Evolutionary conservation across 2,113 vertebrate genomes (phyloP), one percentile per base, ranked within the genome.

Genomic region (Oryzias celebensis): DNA sequence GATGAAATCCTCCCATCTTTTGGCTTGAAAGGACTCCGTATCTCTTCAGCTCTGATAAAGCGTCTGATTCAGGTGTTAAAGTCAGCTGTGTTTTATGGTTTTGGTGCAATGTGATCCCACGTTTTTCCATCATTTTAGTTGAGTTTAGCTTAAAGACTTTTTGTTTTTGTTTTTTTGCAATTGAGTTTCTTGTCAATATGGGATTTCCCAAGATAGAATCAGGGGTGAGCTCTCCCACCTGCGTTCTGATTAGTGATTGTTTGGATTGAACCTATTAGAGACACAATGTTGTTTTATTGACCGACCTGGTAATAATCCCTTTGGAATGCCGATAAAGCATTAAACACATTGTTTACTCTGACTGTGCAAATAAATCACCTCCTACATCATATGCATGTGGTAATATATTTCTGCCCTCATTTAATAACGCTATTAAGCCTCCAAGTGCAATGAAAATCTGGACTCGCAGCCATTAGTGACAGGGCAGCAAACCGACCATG

Each of bases 391-490:
- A 65, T 52, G 64, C 22, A 13, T 55, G 52, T 14, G 1, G 61
- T 52, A 23, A 82, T 83, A 71, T 73, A 81, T 79, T 85, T 74
- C 36, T 55, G 46, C 42, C 57, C 55, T 23, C 71, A 57, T 86
- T 86, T 88, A 90, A 86, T 88, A 86, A 84, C 52, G 75, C 85
- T 63, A 78, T 89, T 90, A 91, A 87, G 90, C 52, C 86, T 88
- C 82, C 89, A 72, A 66, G 85, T 78, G 65, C 84, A 75, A 84
- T 85, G 71, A 87, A 86, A 85, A 80, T 61, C 78, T 64, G 56
- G 68, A 77, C 12, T 76, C 71, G 63, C 51, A 68, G 77, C 77
- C 63, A 82, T 86, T 82, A 85, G 65, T 68, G 75, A 66, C 73
- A 63, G 51, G 50, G 59, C 66, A 60, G 73, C 69, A 81, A 83